Base-by-base conservation (phyloP, 2,888 invertebrate species). In the Drosophila prolongata region DNA sequence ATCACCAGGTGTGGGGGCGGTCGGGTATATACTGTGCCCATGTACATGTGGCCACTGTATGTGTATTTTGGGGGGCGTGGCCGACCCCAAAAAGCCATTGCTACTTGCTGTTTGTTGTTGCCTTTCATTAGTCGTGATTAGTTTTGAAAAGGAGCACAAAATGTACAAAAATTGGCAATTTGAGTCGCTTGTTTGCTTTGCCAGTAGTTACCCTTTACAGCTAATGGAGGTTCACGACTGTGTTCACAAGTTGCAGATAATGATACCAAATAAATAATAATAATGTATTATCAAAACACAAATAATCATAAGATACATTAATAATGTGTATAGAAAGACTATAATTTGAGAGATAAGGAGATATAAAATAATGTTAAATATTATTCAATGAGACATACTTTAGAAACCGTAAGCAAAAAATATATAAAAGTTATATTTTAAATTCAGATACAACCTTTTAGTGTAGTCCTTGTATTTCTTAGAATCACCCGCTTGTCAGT, bases 121-220 rank as follows among this genome's bases (percentile, higher is more conserved):
- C 70, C 77, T 79, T 83, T 78, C 79, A 82, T 82, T 82, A 83
- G 75, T 75, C 82, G 82, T 82, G 83, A 82, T 80, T 82, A 82
- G 80, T 85, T 85, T 76, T 50, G 38, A 78, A 71, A 85, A 75
- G 67, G 72, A 72, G 76, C 68, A 65, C 52, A 64, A 52, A 55
- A 40, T 57, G 60, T 58, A 66, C 53, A 61, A 52, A 73, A 76
- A 74, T 76, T 69, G 68, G 58, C 73, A 70, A 76, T 72, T 74
- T 81, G 44, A 65, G 69, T 42, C 56, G 52, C 16, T 47, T 68
- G 61, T 66, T 73, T 59, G 46, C 66, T 61, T 38, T 60, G 50
- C 19, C 14, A 37, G 34, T 40, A 37, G 30, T 19, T 30, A 60
- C 35, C 27, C 3, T 14, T 27, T 0, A 30, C 6, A 9, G 27